These are phyloP conservation scores for Cromileptes altivelis DNA, from an alignment of 2,113 vertebrate species.

Conservation along the genomic window DNA sequence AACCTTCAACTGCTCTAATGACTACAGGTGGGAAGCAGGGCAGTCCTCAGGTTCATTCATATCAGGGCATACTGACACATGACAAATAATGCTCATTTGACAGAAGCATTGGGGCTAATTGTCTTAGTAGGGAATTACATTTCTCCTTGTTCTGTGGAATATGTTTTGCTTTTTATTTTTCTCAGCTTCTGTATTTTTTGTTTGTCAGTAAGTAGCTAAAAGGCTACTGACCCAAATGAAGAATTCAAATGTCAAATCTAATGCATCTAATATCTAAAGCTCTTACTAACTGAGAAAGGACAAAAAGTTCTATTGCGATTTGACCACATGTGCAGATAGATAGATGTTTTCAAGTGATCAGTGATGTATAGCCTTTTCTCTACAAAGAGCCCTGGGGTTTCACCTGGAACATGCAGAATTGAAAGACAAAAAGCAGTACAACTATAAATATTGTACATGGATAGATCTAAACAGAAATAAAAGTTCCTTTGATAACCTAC, in stretches of 20 bases:
- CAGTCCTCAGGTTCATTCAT: neutral
- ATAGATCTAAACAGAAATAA: too few species aligned
- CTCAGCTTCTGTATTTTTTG: neutral
- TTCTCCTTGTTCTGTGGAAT: neutral
- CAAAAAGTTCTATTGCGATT: too few species aligned
- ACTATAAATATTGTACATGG: too few species aligned
- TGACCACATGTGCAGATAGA: too few species aligned
- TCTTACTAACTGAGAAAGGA: neutral
- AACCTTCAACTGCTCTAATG: constrained; percentile 97
- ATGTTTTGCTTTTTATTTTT: neutral
- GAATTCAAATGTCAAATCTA: neutral
- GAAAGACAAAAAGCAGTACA: too few species aligned
- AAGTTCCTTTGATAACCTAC: too few species aligned
- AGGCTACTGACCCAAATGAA: neutral
- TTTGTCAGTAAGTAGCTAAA: neutral
- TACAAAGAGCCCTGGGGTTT: too few species aligned
- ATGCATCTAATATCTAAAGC: neutral
- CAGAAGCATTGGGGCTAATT: neutral
- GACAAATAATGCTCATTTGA: neutral
- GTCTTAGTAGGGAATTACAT: neutral
- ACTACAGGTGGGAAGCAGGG: constrained; percentile 87
- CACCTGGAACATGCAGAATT: too few species aligned
- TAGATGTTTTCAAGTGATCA: too few species aligned
- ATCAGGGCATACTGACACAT: neutral
- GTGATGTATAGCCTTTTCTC: too few species aligned